These are phyloP conservation scores for Nomada flava DNA, from an alignment of 2,888 invertebrate species.

Conservation along the genomic window DNA sequence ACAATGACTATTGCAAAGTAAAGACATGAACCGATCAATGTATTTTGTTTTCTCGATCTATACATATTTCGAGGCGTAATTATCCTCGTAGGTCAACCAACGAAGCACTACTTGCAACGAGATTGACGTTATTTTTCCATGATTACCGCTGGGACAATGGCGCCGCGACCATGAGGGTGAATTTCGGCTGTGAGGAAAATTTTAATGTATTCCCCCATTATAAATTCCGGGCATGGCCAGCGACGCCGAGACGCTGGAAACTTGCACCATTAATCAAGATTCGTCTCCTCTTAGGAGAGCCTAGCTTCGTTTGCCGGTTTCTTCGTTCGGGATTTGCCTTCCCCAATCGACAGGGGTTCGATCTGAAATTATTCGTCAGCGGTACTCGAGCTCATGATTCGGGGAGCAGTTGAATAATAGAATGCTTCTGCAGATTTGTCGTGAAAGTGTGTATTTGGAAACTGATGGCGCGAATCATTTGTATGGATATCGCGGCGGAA, in stretches of 20 bases:
- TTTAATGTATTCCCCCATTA: conserved; percentile 80
- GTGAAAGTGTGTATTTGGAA: background rate
- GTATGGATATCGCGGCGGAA: background rate
- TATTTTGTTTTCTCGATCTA: conserved; percentile 39
- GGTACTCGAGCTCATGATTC: background rate
- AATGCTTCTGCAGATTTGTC: background rate
- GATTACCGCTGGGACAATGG: conserved; percentile 46
- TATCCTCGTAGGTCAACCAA: conserved; percentile 62
- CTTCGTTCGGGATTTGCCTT: conserved; percentile 10
- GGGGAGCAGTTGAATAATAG: background rate
- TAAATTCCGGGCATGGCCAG: conserved; percentile 75
- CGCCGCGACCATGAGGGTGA: background rate
- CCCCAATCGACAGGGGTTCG: conserved; percentile 11
- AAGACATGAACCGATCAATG: conserved; percentile 1
- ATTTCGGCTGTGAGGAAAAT: conserved; percentile 74
- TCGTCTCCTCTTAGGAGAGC: conserved; percentile 73
- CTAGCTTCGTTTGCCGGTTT: conserved; percentile 29
- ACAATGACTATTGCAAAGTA: conserved; percentile 11
- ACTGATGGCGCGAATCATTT: too few species aligned
- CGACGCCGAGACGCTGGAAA: conserved; percentile 72
- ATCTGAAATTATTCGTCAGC: conserved; percentile 28
- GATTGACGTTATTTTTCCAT: conserved; percentile 63
- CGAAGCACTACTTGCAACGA: conserved; percentile 56
- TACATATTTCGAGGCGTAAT: conserved; percentile 46
- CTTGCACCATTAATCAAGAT: conserved; percentile 83